Evolutionary conservation across 2,113 vertebrate species (phyloP), one percentile per base, ranked within the genome.

Genomic region (Amphiprion ocellaris): DNA sequence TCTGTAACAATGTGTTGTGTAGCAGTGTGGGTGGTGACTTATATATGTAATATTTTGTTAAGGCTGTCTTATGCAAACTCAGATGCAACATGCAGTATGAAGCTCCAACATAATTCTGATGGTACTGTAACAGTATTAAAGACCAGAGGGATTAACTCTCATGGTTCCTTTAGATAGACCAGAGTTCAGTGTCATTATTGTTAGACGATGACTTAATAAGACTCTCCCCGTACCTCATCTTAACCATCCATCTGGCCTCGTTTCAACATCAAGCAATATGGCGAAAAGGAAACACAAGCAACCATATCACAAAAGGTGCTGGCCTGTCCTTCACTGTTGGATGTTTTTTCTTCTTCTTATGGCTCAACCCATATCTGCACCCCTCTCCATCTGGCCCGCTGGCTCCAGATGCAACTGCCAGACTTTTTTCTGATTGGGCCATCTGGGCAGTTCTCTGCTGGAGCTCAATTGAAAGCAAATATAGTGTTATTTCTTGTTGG

Each of bases 371-470:
- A 87, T 75, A 86, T 90, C 75, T 73, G 76, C 69, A 72, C 59
- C 50, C 8, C 77, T 83, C 83, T 91, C 92, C 94, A 92, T 95
- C 93, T 94, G 93, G 84, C 85, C 80, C 79, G 66, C 87, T 92
- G 93, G 92, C 87, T 91, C 87, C 93, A 94, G 92, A 92, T 92
- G 90, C 85, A 83, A 86, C 85, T 83, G 87, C 71, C 90, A 89
- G 86, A 82, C 86, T 90, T 89, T 87, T 92, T 88, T 89, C 81
- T 89, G 81, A 87, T 82, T 83, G 77, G 74, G 73, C 93, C 92
- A 94, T 94, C 93, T 94, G 91, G 90, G 74, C 74, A 77, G 61
- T 70, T 85, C 80, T 71, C 77, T 68, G 69, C 81, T 88, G 63
- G 83, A 88, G 60, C 84, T 89, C 82, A 74, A 87, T 74, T 85